Conservation (phyloP, 2,113 vertebrate species). For the Phylloscopus trochiloides region DNA sequence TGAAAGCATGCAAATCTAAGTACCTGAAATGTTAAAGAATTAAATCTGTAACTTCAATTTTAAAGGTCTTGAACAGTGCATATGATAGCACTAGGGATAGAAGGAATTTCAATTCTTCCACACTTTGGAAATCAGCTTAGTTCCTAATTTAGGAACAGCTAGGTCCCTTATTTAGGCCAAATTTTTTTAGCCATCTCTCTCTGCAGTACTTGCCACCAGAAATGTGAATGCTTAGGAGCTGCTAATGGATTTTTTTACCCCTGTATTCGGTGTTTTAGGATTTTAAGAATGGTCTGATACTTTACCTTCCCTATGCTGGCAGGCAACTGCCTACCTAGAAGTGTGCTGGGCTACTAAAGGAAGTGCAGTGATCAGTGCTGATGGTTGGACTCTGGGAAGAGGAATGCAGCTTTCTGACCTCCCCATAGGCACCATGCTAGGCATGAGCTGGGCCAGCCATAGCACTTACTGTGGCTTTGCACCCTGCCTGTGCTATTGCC, state of each 20-base stretch:
- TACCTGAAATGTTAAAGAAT: background rate
- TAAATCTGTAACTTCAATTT: background rate
- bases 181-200: background rate
- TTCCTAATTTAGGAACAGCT: background rate
- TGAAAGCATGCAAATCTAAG: background rate
- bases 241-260: background rate
- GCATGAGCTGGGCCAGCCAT: rapidly evolving
- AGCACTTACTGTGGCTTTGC: rapidly evolving
- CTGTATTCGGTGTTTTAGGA: background rate
- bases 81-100: rapidly evolving
- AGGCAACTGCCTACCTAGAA: rapidly evolving
- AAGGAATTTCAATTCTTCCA: background rate
- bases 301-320: background rate
- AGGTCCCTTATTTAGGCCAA: too few species aligned
- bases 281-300: background rate
- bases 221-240: background rate
- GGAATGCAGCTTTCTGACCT: background rate
- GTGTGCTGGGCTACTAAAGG: background rate
- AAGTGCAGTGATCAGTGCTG: background rate
- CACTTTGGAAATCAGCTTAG: background rate
- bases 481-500: background rate
- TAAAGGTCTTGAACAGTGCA: background rate
- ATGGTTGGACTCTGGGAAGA: rapidly evolving
- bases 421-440: rapidly evolving
- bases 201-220: background rate